phyloP scores from a whole-genome alignment of 2,888 invertebrate species.

The Pachydiplax longipennis region DNA sequence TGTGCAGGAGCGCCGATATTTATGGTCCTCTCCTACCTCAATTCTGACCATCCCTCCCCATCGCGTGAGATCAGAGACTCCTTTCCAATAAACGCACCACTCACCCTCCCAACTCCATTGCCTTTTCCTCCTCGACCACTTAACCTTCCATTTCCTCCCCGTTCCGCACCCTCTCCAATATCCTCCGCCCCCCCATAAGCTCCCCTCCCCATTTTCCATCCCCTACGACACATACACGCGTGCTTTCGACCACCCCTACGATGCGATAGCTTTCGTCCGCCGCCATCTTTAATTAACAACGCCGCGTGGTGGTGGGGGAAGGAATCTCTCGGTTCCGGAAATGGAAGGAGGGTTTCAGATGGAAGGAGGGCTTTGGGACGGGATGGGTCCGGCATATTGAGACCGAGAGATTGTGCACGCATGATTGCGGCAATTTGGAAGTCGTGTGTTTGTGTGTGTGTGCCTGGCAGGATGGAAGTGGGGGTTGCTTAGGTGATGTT shows the following conservation, averaged over 20 bases:
- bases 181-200: neutral
- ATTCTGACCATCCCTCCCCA: too few species aligned
- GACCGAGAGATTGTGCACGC: slow-evolving; percentile 3
- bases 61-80: too few species aligned
- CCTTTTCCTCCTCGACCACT: neutral
- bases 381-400: neutral
- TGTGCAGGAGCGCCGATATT: too few species aligned
- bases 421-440: slow-evolving; percentile 18
- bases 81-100: neutral
- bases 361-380: neutral
- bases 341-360: neutral
- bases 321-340: neutral
- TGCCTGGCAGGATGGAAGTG: neutral
- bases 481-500: neutral
- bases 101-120: neutral
- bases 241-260: neutral
- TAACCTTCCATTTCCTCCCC: slow-evolving; percentile 28
- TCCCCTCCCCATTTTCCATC: neutral
- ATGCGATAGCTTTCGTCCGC: slow-evolving; percentile 33
- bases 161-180: neutral
- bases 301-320: neutral
- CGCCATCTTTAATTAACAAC: slow-evolving; percentile 43
- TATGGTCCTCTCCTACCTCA: too few species aligned
- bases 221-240: neutral
- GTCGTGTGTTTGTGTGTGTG: neutral